These are phyloP conservation scores for Lasiurus cinereus DNA, from an alignment of 2,113 vertebrate species.

Conservation along the genomic window DNA sequence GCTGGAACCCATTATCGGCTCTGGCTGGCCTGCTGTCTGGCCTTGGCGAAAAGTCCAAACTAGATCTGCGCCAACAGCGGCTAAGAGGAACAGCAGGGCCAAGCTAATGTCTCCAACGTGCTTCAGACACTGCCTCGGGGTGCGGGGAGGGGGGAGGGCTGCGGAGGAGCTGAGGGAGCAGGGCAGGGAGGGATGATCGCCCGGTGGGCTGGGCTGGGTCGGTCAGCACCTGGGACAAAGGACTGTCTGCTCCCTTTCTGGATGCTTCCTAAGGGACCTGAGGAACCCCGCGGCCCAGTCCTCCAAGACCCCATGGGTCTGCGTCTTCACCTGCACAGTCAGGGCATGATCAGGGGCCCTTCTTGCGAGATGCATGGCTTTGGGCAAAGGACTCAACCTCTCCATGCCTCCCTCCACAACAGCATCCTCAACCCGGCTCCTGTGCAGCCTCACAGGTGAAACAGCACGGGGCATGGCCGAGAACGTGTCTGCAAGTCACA, in stretches of 20 bases:
- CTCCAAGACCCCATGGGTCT: rapidly evolving
- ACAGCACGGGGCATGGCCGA: rapidly evolving
- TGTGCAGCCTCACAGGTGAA: not conserved
- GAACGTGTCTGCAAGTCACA: too few relatives aligned
- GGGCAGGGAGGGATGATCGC: not conserved
- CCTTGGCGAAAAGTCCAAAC: slow-evolving; percentile 16
- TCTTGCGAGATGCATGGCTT: not conserved
- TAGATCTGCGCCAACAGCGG: not conserved
- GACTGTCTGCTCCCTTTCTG: not conserved
- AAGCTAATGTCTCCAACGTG: not conserved
- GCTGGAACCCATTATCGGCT: slow-evolving; percentile 73
- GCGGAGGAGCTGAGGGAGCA: not conserved
- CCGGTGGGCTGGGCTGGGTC: not conserved
- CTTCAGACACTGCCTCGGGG: not conserved
- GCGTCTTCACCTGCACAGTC: not conserved
- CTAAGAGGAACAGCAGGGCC: not conserved
- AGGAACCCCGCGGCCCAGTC: not conserved
- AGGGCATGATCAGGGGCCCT: not conserved
- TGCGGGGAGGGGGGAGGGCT: not conserved
- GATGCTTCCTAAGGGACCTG: not conserved
- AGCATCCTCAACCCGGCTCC: not conserved
- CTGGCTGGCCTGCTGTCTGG: not conserved
- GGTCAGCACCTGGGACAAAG: not conserved
- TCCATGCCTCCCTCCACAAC: not conserved
- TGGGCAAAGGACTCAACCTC: not conserved